These are phyloP conservation scores for Merluccius polli DNA, from an alignment of 2,797 vertebrate genomes.

Conservation along the genomic window DNA sequence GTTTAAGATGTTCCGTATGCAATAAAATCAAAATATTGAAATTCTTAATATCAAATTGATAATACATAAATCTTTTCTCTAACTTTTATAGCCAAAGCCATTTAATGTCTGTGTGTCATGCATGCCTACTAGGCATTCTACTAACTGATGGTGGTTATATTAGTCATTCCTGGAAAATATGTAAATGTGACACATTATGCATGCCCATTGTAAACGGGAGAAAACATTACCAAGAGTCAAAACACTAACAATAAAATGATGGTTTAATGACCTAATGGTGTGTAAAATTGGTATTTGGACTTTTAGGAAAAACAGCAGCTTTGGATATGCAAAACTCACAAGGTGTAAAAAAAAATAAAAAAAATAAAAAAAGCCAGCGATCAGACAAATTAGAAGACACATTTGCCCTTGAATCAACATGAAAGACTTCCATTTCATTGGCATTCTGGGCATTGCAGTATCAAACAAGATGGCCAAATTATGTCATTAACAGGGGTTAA, in stretches of 20 bases:
- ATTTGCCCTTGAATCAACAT: not conserved
- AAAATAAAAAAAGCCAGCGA: not conserved
- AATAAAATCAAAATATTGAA: not conserved
- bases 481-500: not conserved
- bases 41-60: not conserved
- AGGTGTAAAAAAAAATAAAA: not conserved
- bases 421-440: not conserved
- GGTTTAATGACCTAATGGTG: not conserved
- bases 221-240: not conserved
- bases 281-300: not conserved
- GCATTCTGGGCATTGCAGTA: not conserved
- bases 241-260: not conserved
- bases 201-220: not conserved
- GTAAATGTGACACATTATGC: not conserved
- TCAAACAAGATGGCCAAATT: not conserved
- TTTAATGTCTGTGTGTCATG: too few relatives aligned
- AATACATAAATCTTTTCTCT: not conserved
- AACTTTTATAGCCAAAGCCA: not conserved
- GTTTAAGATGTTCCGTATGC: not conserved
- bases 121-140: not conserved
- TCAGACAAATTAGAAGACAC: not conserved
- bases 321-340: not conserved
- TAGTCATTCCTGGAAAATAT: not conserved
- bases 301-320: not conserved
- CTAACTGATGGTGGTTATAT: not conserved